Evolutionary conservation across 2,797 vertebrate genomes (phyloP), one percentile per base, ranked within the genome.

Genomic region (Acanthiza pusilla): DNA sequence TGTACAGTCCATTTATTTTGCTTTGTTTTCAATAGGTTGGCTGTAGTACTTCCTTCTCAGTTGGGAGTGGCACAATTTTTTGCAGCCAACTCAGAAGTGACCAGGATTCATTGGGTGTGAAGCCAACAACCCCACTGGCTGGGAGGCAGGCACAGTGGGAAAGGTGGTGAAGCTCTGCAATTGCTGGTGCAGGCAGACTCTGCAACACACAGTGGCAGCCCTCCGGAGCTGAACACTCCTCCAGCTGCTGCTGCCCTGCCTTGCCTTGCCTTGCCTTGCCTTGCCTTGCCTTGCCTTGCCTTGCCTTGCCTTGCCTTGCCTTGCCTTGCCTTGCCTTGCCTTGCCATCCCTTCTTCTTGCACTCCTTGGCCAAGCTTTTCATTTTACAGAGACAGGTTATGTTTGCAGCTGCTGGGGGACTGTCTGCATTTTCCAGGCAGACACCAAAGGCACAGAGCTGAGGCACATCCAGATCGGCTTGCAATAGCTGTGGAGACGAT

Each of bases 401-500:
- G 17, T 34, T 53, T 68, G 54, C 5, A 2, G 17, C 22, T 36
- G 12, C 51, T 19, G n/a, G 11, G 29, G 16, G 3, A 0, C 1
- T 45, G 29, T 45, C 38, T 72, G n/a, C 12, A 4, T 51, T 75
- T 83, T 47, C 17, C 51, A 32, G n/a, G 9, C 12, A 48, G 57
- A n/a, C 48, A 21, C 16, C 22, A 32, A 29, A 62, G 36, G 20
- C 12, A 16, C 9, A 34, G 25, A 80, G 19, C 21, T 63, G 55
- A 76, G 13, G 51, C 0, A 0, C 7, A n/a, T 17, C n/a, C 61
- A 57, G 48, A 42, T 22, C 2, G 2, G 32, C 7, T 84, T 84
- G 57, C 50, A 67, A 4, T 42, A 73, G 25, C 8, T 34, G 32
- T 11, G 9, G 4, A 73, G n/a, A 73, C 74, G 62, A n/a, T 47